phyloP scores from a whole-genome alignment of 2,888 invertebrate genomes.

The Orthonevra nobilis region DNA sequence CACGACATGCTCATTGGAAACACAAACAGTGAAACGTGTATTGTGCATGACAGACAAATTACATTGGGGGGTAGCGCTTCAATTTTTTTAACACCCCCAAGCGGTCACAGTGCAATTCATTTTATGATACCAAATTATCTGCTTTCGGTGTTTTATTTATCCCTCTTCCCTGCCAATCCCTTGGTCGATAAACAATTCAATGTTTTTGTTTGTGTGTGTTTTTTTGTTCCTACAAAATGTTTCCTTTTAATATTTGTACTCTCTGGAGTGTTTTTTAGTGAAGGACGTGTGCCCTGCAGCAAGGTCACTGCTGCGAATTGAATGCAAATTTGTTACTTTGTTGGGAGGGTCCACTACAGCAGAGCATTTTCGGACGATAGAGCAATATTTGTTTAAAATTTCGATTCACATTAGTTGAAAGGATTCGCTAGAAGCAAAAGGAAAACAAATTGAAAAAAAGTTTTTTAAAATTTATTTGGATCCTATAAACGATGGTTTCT shows the following conservation, averaged over 20 bases:
- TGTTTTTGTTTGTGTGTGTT: not conserved
- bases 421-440: no score
- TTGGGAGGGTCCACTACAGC: no score
- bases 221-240: not conserved
- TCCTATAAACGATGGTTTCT: no score
- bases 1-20: conserved; percentile 36
- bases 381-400: no score
- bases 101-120: conserved; percentile 6
- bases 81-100: no score
- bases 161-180: not conserved
- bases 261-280: not conserved
- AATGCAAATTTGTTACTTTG: not conserved
- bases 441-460: no score
- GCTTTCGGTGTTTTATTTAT: conserved; percentile 1
- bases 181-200: not conserved
- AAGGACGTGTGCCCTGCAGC: conserved; percentile 28
- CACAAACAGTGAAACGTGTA: conserved; percentile 52
- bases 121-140: conserved; percentile 14
- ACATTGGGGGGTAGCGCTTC: no score
- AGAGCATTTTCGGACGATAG: no score
- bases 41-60: conserved; percentile 60
- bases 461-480: no score
- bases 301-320: conserved; percentile 26
- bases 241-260: conserved; percentile 16
- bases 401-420: no score